phyloP scores from a whole-genome alignment of 2,797 vertebrate species.

The Halcyon smyrnensis region DNA sequence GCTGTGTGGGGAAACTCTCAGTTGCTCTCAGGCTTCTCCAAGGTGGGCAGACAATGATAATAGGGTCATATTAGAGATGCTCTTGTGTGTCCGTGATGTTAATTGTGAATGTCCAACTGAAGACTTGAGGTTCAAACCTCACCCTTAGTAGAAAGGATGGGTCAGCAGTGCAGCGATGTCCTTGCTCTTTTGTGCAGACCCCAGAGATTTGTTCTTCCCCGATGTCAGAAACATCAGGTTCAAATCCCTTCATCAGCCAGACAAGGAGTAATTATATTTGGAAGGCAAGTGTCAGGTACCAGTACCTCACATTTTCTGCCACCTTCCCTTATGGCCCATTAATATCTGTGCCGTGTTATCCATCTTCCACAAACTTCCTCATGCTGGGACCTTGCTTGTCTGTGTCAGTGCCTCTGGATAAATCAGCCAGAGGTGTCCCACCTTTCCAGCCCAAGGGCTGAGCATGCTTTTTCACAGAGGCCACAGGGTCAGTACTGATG shows the following conservation, averaged over 20 bases:
- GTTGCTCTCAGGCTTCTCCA: accelerated
- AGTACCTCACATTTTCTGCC: not conserved
- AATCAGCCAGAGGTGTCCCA: constrained; percentile 30
- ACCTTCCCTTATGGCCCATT: not conserved
- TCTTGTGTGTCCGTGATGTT: not conserved
- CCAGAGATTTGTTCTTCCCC: not conserved
- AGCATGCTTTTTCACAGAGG: constrained; percentile 1
- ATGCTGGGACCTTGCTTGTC: not conserved
- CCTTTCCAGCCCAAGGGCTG: not conserved
- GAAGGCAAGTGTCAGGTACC: not conserved
- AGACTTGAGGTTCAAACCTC: accelerated
- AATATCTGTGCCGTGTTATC: not conserved
- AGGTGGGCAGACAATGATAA: not conserved
- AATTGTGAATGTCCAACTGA: not conserved
- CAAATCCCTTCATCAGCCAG: not conserved
- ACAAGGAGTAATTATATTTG: not conserved
- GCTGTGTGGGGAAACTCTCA: not conserved
- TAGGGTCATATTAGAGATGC: not conserved
- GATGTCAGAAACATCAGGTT: not conserved
- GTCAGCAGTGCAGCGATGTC: not conserved
- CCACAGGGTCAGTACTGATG: not conserved
- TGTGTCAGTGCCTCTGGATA: not conserved
- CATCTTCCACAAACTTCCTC: not conserved
- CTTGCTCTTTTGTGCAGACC: not conserved
- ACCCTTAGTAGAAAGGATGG: accelerated